Base-by-base conservation (phyloP, 2,888 invertebrate genomes). In the Marasmarcha lunaedactyla region DNA sequence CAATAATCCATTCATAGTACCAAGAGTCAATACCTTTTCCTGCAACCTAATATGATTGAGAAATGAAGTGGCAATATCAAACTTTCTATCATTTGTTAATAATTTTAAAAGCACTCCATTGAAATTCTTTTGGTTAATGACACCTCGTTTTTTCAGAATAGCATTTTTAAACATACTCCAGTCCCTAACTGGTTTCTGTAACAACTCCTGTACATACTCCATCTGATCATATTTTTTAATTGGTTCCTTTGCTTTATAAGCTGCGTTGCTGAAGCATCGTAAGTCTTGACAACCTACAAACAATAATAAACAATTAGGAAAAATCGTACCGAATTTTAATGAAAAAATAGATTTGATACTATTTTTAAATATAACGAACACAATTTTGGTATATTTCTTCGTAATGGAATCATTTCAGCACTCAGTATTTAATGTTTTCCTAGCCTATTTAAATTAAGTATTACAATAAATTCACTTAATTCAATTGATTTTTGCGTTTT, bases 21-120 rank as follows among this genome's bases (percentile, higher is more conserved):
- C 88, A 26, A 88, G 52, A 63, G 87, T 88, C 1, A 88, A 65
- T 37, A 85, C 64, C 11, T 70, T 61, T 26, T 83, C 71, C 39
- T 70, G 69, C 1, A 53, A 55, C 46, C 72, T 68, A 26, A 92
- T 62, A 71, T 86, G 85, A 4, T 83, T 58, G 0, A 88, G 63
- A 68, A 88, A 92, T 20, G 83, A 85, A 42, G 85, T 68, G 0
- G 87, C 89, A 25, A 79, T 55, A 35, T 79, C 55, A 37, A 85
- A 65, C 33, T 86, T 72, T 20, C 71, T 70, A 0, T 55, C 48
- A 2, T 52, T 54, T 5, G 71, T 54, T 62, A 89, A 86, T 13
- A 78, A 52, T 41, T 86, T 84, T 30, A 91, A 55, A 30, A 90
- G 74, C 1, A 85, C 57, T 26, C 86, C 85, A 67, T 91, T 89